A percentile compares a stretch with the other conserved stretches of the same genome.
Evolutionary conservation across 2,113 vertebrate genomes (phyloP).

Genomic region (Cebus imitator): DNA sequence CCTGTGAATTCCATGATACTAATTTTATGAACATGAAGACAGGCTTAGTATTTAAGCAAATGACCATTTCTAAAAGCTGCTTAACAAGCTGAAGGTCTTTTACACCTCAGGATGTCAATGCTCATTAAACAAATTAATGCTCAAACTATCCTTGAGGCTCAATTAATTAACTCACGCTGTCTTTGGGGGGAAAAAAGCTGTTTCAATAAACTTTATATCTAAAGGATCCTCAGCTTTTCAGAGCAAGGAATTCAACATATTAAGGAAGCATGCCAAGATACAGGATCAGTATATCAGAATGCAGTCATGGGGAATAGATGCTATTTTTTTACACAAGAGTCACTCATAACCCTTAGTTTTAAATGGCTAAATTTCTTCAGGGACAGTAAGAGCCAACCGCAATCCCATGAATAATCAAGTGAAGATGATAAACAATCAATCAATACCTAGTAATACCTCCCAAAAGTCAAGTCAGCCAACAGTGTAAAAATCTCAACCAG

Average conservation of each 20-base stretch:
- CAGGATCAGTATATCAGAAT: background rate
- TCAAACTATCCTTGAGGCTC: background rate
- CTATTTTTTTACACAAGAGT: background rate
- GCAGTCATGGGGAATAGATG: background rate
- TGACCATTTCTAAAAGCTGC: constrained; percentile 29
- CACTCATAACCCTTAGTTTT: background rate
- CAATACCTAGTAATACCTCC: background rate
- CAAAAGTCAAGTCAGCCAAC: constrained; percentile 1
- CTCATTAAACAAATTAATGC: constrained; percentile 22
- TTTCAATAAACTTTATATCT: background rate
- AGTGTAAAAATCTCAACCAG: background rate
- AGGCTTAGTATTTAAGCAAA: constrained; percentile 33
- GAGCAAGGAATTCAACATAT: background rate
- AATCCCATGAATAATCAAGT: background rate
- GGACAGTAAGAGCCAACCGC: background rate
- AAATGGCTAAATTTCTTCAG: background rate
- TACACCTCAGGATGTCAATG: background rate
- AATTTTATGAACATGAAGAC: constrained; percentile 30
- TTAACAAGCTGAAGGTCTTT: background rate
- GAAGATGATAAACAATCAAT: background rate
- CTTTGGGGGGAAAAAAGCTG: background rate
- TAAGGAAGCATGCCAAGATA: background rate
- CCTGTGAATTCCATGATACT: background rate
- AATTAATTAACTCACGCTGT: background rate
- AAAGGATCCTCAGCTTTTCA: background rate